Conservation (phyloP, 2,113 vertebrate genomes). For the Petroica traversi region DNA sequence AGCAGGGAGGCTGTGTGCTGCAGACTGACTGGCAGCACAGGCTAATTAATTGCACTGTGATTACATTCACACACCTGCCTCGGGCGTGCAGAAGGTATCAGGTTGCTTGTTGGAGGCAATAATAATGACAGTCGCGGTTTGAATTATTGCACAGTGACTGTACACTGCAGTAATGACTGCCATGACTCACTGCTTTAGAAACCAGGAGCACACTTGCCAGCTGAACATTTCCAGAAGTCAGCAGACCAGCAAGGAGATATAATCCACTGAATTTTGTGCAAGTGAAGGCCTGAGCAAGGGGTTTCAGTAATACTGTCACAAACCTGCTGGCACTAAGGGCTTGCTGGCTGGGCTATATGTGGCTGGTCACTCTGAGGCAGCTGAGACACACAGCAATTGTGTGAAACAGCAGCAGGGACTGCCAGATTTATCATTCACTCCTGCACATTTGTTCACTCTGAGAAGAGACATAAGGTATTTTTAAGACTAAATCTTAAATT, state of each 20-base stretch:
- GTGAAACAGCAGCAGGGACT: background rate
- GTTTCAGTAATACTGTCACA: background rate
- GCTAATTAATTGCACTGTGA: background rate
- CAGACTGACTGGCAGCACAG: background rate
- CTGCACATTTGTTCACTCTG: background rate
- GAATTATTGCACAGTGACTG: background rate
- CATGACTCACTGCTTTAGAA: background rate
- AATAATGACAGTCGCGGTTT: background rate
- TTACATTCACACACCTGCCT: background rate
- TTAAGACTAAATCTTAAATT: background rate
- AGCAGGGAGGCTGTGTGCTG: background rate
- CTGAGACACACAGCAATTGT: background rate
- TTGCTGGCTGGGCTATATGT: background rate
- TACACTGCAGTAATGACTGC: background rate
- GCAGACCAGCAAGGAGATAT: background rate
- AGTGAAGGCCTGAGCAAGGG: background rate
- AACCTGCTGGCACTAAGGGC: background rate
- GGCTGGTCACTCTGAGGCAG: background rate
- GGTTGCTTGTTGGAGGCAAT: background rate
- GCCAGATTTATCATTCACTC: background rate
- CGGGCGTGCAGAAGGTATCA: background rate
- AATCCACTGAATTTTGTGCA: background rate
- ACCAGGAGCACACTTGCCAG: background rate
- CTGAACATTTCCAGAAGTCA: background rate
- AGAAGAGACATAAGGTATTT: background rate